A percentile compares a stretch with the other conserved stretches of the same genome.
phyloP scores from a whole-genome alignment of 2,888 invertebrate species.

The Arrhopalites spinosus region DNA sequence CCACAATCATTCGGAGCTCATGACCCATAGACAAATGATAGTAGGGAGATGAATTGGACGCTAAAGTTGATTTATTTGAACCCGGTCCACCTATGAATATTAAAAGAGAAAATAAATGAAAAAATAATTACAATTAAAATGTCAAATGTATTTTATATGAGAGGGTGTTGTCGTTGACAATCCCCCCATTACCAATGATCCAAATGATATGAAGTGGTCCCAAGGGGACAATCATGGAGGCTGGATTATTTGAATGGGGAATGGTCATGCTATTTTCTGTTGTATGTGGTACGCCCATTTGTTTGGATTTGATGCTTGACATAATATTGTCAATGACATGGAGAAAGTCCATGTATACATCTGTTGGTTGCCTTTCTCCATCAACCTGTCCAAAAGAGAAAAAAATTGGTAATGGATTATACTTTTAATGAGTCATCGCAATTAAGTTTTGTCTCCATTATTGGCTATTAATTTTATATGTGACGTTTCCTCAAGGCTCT shows the following conservation, averaged over 20 bases:
- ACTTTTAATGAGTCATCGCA: too few species aligned
- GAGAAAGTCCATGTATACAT: slow-evolving; percentile 85
- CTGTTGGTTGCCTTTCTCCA: slow-evolving; percentile 82
- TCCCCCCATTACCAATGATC: slow-evolving; percentile 60
- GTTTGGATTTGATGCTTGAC: slow-evolving; percentile 58
- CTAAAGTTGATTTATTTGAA: slow-evolving; percentile 83
- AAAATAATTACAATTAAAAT: too few species aligned
- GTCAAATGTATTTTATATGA: too few species aligned
- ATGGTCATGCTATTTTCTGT: background rate
- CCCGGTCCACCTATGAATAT: slow-evolving; percentile 77
- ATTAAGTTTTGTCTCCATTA: too few species aligned
- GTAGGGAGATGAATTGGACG: slow-evolving; percentile 62
- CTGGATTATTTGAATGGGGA: background rate
- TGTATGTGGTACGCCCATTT: slow-evolving; percentile 15
- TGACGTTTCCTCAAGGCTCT: background rate
- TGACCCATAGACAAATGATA: slow-evolving; percentile 75
- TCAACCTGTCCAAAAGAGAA: slow-evolving; percentile 80
- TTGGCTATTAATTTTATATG: too few species aligned
- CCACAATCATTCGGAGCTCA: slow-evolving; percentile 75
- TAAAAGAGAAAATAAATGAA: background rate
- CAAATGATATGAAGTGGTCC: slow-evolving; percentile 60
- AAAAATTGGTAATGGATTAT: slow-evolving; percentile 5
- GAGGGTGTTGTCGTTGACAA: too few species aligned
- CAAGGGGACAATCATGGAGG: slow-evolving; percentile 19
- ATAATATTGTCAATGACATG: slow-evolving; percentile 77